Conservation (phyloP, 1,140 invertebrate genomes). For the Goniozus legneri region DNA sequence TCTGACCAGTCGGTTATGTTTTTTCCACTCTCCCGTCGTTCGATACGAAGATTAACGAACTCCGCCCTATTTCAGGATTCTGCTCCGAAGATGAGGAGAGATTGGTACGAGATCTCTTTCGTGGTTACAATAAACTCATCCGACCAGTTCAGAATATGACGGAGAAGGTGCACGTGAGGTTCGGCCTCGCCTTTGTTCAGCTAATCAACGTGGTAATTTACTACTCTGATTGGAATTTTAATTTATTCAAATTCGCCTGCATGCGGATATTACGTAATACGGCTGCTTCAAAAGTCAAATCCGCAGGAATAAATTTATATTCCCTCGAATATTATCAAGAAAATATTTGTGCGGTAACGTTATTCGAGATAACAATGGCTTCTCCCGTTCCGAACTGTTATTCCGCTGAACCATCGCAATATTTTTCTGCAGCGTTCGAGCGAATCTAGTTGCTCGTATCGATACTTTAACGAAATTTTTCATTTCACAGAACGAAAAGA, state of each 20-base stretch:
- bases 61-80: slow-evolving; percentile 50
- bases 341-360: no score
- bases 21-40: not conserved
- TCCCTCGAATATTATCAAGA: no score
- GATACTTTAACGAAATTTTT: no score
- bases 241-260: not conserved
- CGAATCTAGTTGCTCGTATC: no score
- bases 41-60: slow-evolving; percentile 1
- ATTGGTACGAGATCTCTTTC: slow-evolving; percentile 93
- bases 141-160: slow-evolving; percentile 97
- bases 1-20: not conserved
- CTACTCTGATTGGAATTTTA: slow-evolving; percentile 1
- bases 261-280: no score
- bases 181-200: slow-evolving; percentile 96
- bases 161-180: slow-evolving; percentile 92
- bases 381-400: no score
- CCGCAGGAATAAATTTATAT: no score
- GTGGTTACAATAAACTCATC: slow-evolving; percentile 98
- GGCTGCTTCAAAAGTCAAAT: no score
- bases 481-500: slow-evolving; percentile 92
- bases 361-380: no score
- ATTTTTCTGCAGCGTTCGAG: no score
- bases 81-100: slow-evolving; percentile 94
- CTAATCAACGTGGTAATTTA: slow-evolving; percentile 95
- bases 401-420: no score